Percentiles rank a stretch among this genome's conserved stretches.
phyloP scores from a whole-genome alignment of 2,113 vertebrate genomes.

The Lagopus muta region DNA sequence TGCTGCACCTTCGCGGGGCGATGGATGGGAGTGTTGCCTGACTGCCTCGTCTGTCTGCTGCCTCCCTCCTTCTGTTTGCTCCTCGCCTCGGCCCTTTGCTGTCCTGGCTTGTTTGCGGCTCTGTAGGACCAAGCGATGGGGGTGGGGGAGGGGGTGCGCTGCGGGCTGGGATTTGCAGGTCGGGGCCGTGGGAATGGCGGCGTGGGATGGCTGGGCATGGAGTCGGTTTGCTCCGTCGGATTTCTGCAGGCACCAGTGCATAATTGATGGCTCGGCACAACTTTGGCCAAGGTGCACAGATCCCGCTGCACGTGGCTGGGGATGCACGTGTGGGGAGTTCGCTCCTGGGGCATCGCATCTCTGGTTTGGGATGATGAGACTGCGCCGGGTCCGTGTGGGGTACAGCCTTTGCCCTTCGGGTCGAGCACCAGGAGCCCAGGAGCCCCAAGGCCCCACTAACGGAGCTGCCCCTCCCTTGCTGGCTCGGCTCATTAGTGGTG shows the following conservation, averaged over 20 bases:
- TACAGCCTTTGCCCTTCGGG: background rate
- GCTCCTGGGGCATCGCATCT: background rate
- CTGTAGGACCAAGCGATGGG: background rate
- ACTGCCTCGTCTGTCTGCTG: conserved; percentile 18
- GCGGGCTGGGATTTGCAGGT: background rate
- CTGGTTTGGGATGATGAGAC: background rate
- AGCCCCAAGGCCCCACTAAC: background rate
- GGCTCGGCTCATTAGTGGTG: conserved; percentile 54
- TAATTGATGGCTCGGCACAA: background rate
- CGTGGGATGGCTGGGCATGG: conserved; percentile 13
- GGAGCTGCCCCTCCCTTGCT: background rate
- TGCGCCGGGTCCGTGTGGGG: rapidly evolving
- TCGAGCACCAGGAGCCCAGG: rapidly evolving
- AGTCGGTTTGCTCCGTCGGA: background rate
- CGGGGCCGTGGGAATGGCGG: background rate
- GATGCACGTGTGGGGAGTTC: background rate
- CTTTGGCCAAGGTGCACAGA: background rate
- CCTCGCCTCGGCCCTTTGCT: conserved; percentile 45
- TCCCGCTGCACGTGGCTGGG: background rate
- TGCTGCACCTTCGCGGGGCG: conserved; percentile 55
- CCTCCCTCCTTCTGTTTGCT: background rate
- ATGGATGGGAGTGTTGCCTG: conserved; percentile 5
- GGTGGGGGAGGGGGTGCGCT: background rate
- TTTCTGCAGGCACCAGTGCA: conserved; percentile 9
- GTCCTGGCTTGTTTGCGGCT: conserved; percentile 65